Base-by-base conservation (phyloP, 1,140 invertebrate species). In the Heliconius hewitsoni region DNA sequence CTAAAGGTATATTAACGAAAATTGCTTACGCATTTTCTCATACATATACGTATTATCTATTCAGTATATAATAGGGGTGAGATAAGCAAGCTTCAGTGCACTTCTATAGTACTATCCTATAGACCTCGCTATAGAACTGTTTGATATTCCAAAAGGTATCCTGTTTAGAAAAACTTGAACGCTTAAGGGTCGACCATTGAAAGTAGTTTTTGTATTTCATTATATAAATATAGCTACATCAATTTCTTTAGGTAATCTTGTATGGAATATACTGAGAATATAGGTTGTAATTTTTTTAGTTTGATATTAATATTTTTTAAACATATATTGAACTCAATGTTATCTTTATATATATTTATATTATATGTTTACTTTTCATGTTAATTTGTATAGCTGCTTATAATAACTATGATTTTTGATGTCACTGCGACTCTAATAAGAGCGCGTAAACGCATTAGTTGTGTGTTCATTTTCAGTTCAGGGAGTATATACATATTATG, bases 61-160 rank as follows among this genome's bases (percentile, higher is more conserved):
- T 77, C 60, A 27, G 60, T 66, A 66, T 16, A 66, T 66, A 66
- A 66, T 66, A 66, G 60, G n/a, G 60, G 60, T 66, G 60, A 77
- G 82, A 83, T 78, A 83, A 83, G 79, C 77, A 81, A 77, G 82
- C 82, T 81, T 81, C 80, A 83, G 34, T 79, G 82, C 82, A 83
- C 80, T 46, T 73, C 80, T 66, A 83, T 83, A 75, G 23, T 66
- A 30, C 60, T 30, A 30, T 66, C 60, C 27, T 66, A 30, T 30
- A 66, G 60, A 30, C 23, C 11, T 66, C 2, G 23, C 60, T 30
- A 57, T 57, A 57, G 23, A 66, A 30, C 60, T 66, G 27, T 27
- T 66, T 13, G 60, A 30, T 27, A 30, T 60, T 60, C n/a, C 19
- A 27, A 66, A 66, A 66, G 60, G 60, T 66, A 66, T 30, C 60